Percentiles rank a stretch among this genome's conserved stretches.
Conservation (phyloP, 1,140 invertebrate species). For the Cheumatopsyche charites region DNA sequence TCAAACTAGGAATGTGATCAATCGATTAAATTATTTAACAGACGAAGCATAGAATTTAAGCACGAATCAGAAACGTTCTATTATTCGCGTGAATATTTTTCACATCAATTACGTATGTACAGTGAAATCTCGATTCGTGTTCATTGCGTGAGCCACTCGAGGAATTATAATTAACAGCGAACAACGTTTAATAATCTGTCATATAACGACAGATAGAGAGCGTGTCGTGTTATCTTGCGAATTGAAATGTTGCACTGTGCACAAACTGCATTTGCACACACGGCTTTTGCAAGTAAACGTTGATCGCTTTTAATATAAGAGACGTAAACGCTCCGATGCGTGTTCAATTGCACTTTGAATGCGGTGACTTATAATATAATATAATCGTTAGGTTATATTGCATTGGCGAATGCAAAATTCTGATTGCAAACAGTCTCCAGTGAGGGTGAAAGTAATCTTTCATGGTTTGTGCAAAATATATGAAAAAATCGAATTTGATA, state of each 20-base stretch:
- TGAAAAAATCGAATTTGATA: too few relatives aligned
- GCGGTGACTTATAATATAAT: neutral
- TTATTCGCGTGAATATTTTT: too few relatives aligned
- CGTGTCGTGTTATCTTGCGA: slow-evolving; percentile 1
- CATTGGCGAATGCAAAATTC: neutral
- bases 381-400: neutral
- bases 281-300: neutral
- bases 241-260: slow-evolving; percentile 14
- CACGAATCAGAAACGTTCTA: too few relatives aligned
- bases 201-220: slow-evolving; percentile 2
- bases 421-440: too few relatives aligned
- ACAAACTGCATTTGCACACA: slow-evolving; percentile 1
- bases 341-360: neutral
- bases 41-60: too few relatives aligned
- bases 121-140: too few relatives aligned
- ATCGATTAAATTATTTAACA: too few relatives aligned
- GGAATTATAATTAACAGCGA: neutral
- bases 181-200: slow-evolving; percentile 13
- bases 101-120: too few relatives aligned
- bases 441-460: too few relatives aligned
- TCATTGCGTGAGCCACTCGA: too few relatives aligned
- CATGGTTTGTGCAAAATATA: too few relatives aligned
- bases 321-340: neutral
- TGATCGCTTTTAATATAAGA: neutral
- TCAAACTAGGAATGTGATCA: too few relatives aligned